phyloP scores from a whole-genome alignment of 2,888 invertebrate genomes.

The Macrosoma leucophasiata region DNA sequence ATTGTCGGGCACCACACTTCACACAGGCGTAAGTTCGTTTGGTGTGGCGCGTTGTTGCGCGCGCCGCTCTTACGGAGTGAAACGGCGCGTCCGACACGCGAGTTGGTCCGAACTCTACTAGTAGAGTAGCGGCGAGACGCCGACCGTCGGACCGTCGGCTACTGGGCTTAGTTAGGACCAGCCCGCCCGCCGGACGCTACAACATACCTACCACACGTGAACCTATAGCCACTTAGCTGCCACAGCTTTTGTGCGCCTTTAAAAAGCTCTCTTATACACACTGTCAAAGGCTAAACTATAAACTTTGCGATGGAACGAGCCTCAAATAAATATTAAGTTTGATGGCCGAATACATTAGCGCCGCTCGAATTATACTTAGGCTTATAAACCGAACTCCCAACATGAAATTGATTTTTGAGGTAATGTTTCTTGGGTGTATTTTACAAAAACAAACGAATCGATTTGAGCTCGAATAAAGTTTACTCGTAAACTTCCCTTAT shows the following conservation, averaged over 20 bases:
- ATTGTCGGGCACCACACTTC: conserved; percentile 39
- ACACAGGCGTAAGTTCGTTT: conserved; percentile 38
- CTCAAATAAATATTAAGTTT: conserved; percentile 3
- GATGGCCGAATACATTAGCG: conserved; percentile 9
- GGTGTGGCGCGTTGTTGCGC: conserved; percentile 42
- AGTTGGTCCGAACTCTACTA: conserved; percentile 62
- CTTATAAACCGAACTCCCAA: conserved; percentile 3
- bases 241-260: conserved; percentile 48
- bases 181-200: conserved; percentile 34
- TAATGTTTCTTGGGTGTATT: conserved; percentile 15
- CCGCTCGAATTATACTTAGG: neutral
- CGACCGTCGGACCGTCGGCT: conserved; percentile 44
- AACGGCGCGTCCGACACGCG: conserved; percentile 54
- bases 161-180: conserved; percentile 46
- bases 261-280: conserved; percentile 17
- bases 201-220: conserved; percentile 30
- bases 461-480: conserved; percentile 5
- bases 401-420: conserved; percentile 7
- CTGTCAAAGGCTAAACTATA: conserved; percentile 23
- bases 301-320: conserved; percentile 22
- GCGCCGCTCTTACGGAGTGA: conserved; percentile 33
- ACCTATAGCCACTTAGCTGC: conserved; percentile 40
- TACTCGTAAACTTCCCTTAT: conserved; percentile 12
- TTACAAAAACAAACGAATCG: conserved; percentile 9
- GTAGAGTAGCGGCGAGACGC: conserved; percentile 35